These are phyloP conservation scores for Sitta carolinensis DNA, from an alignment of 2,797 vertebrate genomes.

Conservation along the genomic window DNA sequence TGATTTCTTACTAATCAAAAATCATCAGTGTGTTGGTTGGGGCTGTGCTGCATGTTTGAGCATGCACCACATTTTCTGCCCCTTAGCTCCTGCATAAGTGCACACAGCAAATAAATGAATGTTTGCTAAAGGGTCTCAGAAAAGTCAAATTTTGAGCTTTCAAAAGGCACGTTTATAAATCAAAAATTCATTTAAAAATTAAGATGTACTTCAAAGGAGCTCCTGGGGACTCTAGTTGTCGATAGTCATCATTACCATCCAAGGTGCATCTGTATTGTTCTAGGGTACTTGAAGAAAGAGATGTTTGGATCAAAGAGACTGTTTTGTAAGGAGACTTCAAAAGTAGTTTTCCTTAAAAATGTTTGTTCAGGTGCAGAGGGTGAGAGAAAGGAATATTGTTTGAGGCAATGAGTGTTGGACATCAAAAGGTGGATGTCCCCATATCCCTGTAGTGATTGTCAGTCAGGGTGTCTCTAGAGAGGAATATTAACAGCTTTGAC, in stretches of 20 bases:
- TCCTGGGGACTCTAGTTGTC: neutral
- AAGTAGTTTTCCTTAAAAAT: slow-evolving; percentile 21
- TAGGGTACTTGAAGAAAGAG: neutral
- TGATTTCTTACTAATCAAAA: neutral
- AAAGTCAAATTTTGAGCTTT: neutral
- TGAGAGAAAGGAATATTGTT: slow-evolving; percentile 33
- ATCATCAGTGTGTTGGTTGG: accelerated
- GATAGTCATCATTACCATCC: neutral
- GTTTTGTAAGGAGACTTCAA: slow-evolving; percentile 22
- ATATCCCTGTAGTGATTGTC: neutral
- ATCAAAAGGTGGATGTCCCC: slow-evolving; percentile 35
- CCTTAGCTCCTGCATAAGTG: neutral
- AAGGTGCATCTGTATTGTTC: neutral
- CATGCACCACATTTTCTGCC: neutral
- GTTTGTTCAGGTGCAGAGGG: slow-evolving; percentile 60
- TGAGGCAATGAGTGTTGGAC: neutral
- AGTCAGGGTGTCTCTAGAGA: neutral
- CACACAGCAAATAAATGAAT: neutral
- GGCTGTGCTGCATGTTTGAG: neutral
- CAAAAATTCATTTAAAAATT: neutral
- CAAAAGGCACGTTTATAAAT: neutral
- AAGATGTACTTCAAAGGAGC: neutral
- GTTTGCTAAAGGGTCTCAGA: neutral
- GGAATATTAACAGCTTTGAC: neutral
- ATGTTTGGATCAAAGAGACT: slow-evolving; percentile 39